These are phyloP conservation scores for Abramis brama DNA, from an alignment of 2,113 vertebrate species.

Conservation along the genomic window DNA sequence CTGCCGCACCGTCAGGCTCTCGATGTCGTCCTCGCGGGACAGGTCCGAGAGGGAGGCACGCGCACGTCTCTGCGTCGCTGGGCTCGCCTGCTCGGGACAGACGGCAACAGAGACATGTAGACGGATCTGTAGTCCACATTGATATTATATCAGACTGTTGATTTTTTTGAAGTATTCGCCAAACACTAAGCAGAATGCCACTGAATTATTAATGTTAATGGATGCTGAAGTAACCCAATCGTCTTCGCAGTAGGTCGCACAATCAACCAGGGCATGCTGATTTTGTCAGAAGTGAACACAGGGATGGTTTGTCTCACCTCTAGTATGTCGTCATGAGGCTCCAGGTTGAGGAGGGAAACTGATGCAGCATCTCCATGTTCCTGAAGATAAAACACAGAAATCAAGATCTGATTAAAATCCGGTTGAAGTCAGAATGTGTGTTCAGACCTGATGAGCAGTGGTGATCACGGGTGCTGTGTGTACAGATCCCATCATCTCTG, in stretches of 20 bases:
- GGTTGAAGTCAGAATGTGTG: background rate
- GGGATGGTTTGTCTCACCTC: conserved; percentile 74
- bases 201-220: conserved; percentile 7
- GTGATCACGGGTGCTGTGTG: background rate
- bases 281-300: background rate
- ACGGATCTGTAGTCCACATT: background rate
- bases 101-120: background rate
- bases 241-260: background rate
- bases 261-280: background rate
- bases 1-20: conserved; percentile 90
- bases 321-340: conserved; percentile 75
- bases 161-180: background rate
- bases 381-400: conserved; percentile 66
- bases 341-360: conserved; percentile 77
- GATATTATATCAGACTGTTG: background rate
- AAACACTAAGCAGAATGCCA: background rate
- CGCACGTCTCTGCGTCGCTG: conserved; percentile 80
- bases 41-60: conserved; percentile 93
- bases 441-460: background rate
- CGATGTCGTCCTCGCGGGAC: conserved; percentile 87
- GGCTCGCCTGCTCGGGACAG: conserved; percentile 76
- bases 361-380: conserved; percentile 81
- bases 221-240: background rate
- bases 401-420: background rate
- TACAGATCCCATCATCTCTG: background rate